These are phyloP conservation scores for Macrosteles quadrilineatus DNA, from an alignment of 1,140 invertebrate species.

Conservation along the genomic window DNA sequence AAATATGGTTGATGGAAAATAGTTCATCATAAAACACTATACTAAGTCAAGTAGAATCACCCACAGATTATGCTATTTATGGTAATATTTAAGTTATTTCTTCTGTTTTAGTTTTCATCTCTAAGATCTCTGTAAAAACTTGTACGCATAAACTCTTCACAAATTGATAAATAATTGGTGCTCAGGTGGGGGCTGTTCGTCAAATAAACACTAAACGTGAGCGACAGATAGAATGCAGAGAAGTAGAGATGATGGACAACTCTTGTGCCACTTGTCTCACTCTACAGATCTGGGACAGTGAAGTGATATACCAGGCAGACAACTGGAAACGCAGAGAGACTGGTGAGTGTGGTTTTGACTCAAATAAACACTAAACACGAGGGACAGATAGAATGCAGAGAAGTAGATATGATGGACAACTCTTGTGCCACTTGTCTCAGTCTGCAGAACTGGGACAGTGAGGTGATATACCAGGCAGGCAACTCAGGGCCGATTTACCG, in stretches of 20 bases:
- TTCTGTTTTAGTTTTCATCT: too few species aligned
- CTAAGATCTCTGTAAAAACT: too few species aligned
- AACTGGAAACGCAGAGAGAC: conserved; percentile 48
- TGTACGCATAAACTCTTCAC: too few species aligned
- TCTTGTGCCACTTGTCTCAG: conserved; percentile 43
- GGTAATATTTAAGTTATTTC: too few species aligned
- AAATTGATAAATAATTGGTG: too few species aligned
- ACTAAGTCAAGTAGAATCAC: too few species aligned
- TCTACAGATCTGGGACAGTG: conserved; percentile 41
- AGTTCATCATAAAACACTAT: too few species aligned
- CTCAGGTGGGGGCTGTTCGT: conserved; percentile 30
- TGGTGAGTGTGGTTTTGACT: conserved; percentile 48
- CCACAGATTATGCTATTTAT: too few species aligned
- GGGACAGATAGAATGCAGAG: conserved; percentile 36
- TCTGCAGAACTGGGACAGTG: conserved; percentile 41
- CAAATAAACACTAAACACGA: conserved; percentile 37
- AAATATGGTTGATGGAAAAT: too few species aligned
- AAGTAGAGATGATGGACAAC: conserved; percentile 43
- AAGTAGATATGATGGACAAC: conserved; percentile 43
- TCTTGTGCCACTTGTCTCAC: conserved; percentile 43
- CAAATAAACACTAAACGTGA: conserved; percentile 37
- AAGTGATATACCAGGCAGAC: conserved; percentile 48
- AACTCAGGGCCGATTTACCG: conserved; percentile 44
- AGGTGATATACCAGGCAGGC: conserved; percentile 47
- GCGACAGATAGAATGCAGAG: conserved; percentile 36